phyloP scores from a whole-genome alignment of 2,888 invertebrate species.

The Temnothorax unifasciatus region DNA sequence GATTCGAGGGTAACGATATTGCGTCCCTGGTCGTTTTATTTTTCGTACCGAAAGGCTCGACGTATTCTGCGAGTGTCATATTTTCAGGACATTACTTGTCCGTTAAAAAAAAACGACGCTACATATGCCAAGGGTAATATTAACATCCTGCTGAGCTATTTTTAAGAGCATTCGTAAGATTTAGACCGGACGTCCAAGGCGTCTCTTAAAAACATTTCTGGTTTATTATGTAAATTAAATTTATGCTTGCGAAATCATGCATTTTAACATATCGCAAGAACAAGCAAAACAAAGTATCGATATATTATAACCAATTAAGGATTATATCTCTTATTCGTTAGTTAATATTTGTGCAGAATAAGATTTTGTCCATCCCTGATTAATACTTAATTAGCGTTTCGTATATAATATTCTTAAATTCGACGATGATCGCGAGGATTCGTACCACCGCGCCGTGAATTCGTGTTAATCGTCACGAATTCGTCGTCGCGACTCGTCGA shows the following conservation, averaged over 20 bases:
- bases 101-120: not conserved
- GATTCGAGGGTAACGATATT: constrained; percentile 12
- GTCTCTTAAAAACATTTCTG: not conserved
- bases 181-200: not conserved
- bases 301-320: not conserved
- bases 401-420: not conserved
- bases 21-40: constrained; percentile 36
- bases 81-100: not conserved
- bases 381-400: not conserved
- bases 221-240: constrained; percentile 9
- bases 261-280: not conserved
- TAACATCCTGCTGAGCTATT: not conserved
- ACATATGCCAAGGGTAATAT: not conserved
- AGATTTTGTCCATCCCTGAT: not conserved
- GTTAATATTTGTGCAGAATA: not conserved
- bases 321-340: not conserved
- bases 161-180: not conserved
- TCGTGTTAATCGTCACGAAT: constrained; percentile 61
- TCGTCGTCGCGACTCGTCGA: constrained; percentile 67
- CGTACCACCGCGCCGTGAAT: constrained; percentile 40
- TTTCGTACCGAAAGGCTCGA: not conserved
- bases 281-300: not conserved
- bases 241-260: not conserved
- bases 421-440: not conserved
- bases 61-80: not conserved